Base-by-base conservation (phyloP, 2,888 invertebrate species). In the Dryobota labecula region DNA sequence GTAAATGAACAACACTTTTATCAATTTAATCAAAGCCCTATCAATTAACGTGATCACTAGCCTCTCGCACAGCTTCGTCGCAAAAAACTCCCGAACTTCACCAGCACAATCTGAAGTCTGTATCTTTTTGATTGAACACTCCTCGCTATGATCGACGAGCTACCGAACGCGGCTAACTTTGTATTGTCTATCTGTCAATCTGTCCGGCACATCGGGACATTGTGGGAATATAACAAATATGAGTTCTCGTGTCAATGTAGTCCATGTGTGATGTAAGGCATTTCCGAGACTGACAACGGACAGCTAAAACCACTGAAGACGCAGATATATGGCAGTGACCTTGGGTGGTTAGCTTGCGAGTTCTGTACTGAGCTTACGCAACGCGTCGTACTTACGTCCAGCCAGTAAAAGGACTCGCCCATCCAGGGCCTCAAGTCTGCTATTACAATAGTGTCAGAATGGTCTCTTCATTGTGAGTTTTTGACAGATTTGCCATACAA, bases 101-200 rank as follows among this genome's bases (percentile, higher is more conserved):
- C 73, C 68, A 63, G 49, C 56, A 43, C 76, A 89, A 92, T 93
- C 88, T 85, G 71, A 77, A 86, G 76, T 88, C 90, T 92, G 91
- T 91, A 93, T 94, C 92, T 86, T 72, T 92, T 92, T 94, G 94
- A 94, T 94, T 87, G 94, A 94, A 91, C 86, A 91, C 91, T 80
- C 88, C 88, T 92, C 90, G 83, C 75, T 69, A 88, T 95, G 95
- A 95, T 95, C 89, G 91, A 95, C 91, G 94, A 94, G 94, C 93
- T 94, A 89, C 94, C 89, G 93, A 91, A 89, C 82, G 86, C 90
- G 90, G 88, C 83, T 87, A 84, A 86, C 86, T 90, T 88, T 89
- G 83, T 87, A 88, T 86, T 87, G 90, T 91, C 90, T 85, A 85
- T 90, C 90, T 90, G 92, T 93, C 93, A 91, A 87, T 90, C 88